A percentile compares a stretch with the other conserved stretches of the same genome.
Evolutionary conservation across 2,888 invertebrate species (phyloP).

Genomic region (Rhagonycha fulva): DNA sequence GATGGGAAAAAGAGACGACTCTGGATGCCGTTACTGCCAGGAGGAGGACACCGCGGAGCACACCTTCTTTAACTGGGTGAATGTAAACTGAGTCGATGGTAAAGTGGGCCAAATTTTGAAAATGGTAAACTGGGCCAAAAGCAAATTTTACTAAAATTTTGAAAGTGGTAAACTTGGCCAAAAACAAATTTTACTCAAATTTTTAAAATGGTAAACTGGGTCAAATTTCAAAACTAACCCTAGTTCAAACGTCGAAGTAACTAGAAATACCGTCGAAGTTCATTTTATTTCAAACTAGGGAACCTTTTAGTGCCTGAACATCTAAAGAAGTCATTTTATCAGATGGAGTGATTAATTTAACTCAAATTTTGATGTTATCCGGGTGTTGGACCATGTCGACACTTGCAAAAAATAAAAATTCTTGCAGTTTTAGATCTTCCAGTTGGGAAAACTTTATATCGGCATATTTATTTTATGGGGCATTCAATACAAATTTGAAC

Average conservation of each 20-base stretch:
- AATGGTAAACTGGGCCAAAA: no score
- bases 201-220: no score
- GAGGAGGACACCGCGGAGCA: no score
- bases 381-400: constrained; percentile 40
- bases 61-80: no score
- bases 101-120: no score
- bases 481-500: constrained; percentile 22
- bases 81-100: no score
- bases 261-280: not conserved
- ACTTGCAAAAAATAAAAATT: constrained; percentile 34
- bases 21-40: no score
- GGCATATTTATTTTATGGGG: constrained; percentile 36
- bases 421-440: constrained; percentile 35
- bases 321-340: not conserved
- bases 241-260: no score
- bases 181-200: no score
- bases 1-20: no score
- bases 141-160: no score
- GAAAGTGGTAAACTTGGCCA: no score
- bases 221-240: not conserved
- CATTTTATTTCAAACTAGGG: not conserved
- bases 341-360: constrained; percentile 12
- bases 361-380: constrained; percentile 40
- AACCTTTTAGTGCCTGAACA: not conserved
- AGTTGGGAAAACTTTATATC: constrained; percentile 35